Percentiles rank a stretch among this genome's conserved stretches.
Conservation (phyloP, 2,888 invertebrate genomes). For the Chalcosyrphus nemorum region DNA sequence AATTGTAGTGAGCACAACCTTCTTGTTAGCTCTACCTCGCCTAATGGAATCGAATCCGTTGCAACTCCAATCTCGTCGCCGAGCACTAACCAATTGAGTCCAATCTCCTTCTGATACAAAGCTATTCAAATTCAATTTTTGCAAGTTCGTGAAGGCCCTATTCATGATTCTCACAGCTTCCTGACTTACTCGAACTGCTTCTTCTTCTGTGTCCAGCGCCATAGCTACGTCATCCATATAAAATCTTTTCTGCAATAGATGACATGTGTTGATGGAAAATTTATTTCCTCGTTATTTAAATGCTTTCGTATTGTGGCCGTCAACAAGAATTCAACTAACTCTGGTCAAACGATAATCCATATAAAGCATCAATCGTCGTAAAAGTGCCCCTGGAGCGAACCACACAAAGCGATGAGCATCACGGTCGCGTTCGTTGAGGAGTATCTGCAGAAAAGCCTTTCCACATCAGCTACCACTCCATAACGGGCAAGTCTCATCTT, state of each 20-base stretch:
- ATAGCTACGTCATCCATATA: conserved; percentile 1
- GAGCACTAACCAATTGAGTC: too few relatives aligned
- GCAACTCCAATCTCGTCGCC: too few relatives aligned
- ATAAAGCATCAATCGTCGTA: background rate
- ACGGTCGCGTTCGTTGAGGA: background rate
- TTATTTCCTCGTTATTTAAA: background rate
- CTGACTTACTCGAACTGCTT: too few relatives aligned
- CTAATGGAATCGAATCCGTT: too few relatives aligned
- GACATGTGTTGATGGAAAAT: background rate
- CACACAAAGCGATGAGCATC: conserved; percentile 12
- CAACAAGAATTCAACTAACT: conserved; percentile 1
- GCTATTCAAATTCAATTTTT: conserved; percentile 6
- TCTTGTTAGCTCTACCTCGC: too few relatives aligned
- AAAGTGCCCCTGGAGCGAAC: background rate
- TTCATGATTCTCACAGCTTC: too few relatives aligned
- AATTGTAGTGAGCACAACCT: too few relatives aligned
- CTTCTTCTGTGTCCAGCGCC: too few relatives aligned
- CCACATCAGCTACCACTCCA: background rate
- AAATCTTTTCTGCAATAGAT: background rate
- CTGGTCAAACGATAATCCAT: background rate
- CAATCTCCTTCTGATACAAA: too few relatives aligned
- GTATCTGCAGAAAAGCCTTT: conserved; percentile 4
- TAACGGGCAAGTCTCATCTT: background rate
- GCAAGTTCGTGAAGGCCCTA: too few relatives aligned
- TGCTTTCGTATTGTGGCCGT: background rate